These are phyloP conservation scores for Tetranychus cinnabarinus DNA, from an alignment of 1,140 invertebrate species.

Conservation along the genomic window DNA sequence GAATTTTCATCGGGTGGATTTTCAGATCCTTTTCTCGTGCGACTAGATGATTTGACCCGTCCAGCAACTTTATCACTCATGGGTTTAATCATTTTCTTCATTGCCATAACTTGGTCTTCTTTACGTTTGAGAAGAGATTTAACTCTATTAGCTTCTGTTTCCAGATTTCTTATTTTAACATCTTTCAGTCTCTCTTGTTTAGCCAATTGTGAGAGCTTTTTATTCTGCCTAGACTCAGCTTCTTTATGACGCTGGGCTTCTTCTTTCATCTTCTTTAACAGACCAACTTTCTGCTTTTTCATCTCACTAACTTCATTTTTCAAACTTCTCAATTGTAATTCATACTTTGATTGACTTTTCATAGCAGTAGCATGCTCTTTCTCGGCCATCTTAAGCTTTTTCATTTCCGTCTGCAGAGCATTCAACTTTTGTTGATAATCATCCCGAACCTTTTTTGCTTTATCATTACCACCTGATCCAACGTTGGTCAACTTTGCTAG, in stretches of 20 bases:
- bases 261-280: constrained; percentile 81
- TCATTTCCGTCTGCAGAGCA: constrained; percentile 62
- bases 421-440: constrained; percentile 70
- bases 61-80: constrained; percentile 41
- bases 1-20: too few species aligned
- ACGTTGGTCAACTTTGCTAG: constrained; percentile 29
- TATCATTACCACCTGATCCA: constrained; percentile 13
- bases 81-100: constrained; percentile 41
- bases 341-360: constrained; percentile 53
- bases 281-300: constrained; percentile 51
- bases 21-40: not conserved
- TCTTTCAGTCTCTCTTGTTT: constrained; percentile 73
- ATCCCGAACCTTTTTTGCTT: constrained; percentile 53
- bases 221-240: constrained; percentile 29
- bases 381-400: constrained; percentile 60
- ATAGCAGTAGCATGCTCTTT: constrained; percentile 65
- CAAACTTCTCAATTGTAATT: constrained; percentile 50
- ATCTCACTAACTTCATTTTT: constrained; percentile 58
- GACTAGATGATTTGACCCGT: constrained; percentile 28
- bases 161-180: constrained; percentile 57
- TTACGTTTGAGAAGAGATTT: constrained; percentile 80
- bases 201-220: constrained; percentile 64
- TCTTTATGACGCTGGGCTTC: constrained; percentile 51
- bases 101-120: constrained; percentile 71
- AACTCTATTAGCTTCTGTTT: constrained; percentile 58